Evolutionary conservation across 92 coral and sea anemone genomes (phyloP).

Genomic region (Pocillopora meandrina): DNA sequence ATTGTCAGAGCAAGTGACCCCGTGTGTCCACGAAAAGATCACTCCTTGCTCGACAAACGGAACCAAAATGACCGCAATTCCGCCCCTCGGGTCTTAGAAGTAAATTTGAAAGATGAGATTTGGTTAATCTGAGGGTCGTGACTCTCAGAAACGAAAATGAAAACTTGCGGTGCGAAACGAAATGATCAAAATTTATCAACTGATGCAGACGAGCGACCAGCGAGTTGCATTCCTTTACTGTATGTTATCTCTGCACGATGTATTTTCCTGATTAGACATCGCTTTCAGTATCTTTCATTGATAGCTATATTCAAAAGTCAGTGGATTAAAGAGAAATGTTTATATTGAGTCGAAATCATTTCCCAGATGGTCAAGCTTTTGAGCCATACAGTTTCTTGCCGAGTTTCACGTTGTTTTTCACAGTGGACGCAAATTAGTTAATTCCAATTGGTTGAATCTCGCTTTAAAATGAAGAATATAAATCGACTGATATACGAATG

Average conservation of each 20-base stretch:
- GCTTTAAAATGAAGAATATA: background rate
- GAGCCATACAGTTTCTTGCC: background rate
- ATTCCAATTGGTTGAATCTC: slow-evolving; percentile 11
- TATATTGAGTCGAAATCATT: background rate
- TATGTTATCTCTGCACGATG: background rate
- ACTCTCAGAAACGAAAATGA: background rate
- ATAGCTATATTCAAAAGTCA: background rate
- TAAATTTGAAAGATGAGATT: background rate
- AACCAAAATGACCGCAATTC: background rate
- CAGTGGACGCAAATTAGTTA: slow-evolving; percentile 18
- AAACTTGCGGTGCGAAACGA: background rate
- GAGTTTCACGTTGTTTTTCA: slow-evolving; percentile 1
- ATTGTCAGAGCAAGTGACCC: background rate
- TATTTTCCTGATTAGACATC: slow-evolving; percentile 8
- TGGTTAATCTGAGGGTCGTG: background rate
- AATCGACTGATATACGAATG: background rate
- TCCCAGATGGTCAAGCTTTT: slow-evolving; percentile 11
- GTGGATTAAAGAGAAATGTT: background rate
- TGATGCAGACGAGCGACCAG: background rate
- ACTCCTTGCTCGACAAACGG: background rate
- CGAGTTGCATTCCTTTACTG: background rate
- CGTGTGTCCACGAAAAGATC: background rate
- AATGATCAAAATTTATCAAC: slow-evolving; percentile 2
- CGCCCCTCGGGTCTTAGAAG: background rate
- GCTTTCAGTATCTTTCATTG: background rate